Conservation (phyloP, 2,888 invertebrate species). For the Macrosiphum euphorbiae region DNA sequence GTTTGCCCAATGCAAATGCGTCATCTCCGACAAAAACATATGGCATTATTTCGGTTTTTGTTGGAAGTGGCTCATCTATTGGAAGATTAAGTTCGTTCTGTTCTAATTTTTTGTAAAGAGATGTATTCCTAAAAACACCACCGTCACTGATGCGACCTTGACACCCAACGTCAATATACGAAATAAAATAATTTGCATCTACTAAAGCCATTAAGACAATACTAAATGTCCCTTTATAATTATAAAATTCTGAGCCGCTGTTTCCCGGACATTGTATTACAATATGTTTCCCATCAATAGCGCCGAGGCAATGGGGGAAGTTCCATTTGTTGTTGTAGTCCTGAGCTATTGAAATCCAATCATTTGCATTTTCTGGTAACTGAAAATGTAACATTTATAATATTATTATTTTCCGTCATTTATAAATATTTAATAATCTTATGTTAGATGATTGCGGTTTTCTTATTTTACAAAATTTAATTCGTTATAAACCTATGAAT, state of each 20-base stretch:
- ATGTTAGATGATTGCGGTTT: too few species aligned
- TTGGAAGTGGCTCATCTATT: neutral
- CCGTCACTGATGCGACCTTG: constrained; percentile 51
- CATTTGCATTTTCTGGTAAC: too few species aligned
- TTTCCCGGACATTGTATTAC: too few species aligned
- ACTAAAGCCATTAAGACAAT: too few species aligned
- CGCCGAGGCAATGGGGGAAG: too few species aligned
- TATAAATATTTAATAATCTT: too few species aligned
- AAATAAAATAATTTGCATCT: neutral
- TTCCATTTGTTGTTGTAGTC: constrained; percentile 39
- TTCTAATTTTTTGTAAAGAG: constrained; percentile 14
- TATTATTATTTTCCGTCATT: constrained; percentile 63
- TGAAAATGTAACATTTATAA: too few species aligned
- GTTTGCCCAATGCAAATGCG: constrained; percentile 33
- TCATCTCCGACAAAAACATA: constrained; percentile 59
- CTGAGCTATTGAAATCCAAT: constrained; percentile 53
- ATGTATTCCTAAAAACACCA: constrained; percentile 42
- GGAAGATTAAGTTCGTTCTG: constrained; percentile 30
- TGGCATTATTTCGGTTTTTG: neutral
- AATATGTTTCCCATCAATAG: too few species aligned
- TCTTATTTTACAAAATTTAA: too few species aligned
- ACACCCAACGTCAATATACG: constrained; percentile 47
- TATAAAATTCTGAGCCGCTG: too few species aligned
- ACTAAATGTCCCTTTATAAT: too few species aligned
- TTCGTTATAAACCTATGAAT: too few species aligned